These are phyloP conservation scores for Microctonus aethiopoides DNA, from an alignment of 2,888 invertebrate genomes.

Conservation along the genomic window DNA sequence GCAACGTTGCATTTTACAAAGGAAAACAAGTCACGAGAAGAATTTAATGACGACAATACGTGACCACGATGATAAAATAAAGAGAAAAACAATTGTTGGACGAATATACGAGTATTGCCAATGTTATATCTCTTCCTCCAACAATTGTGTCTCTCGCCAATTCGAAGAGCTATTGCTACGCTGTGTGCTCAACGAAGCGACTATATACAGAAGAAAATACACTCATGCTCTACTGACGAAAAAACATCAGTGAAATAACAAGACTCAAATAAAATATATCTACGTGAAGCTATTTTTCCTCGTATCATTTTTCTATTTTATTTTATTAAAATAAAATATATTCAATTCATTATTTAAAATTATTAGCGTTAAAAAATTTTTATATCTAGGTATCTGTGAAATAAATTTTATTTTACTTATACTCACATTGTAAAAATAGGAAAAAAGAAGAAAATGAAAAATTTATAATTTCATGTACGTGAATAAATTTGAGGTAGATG, in stretches of 20 bases:
- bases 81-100: slow-evolving; percentile 20
- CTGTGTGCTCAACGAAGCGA: background rate
- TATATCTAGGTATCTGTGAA: too few species aligned
- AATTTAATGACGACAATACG: slow-evolving; percentile 10
- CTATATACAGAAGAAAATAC: slow-evolving; percentile 20
- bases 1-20: background rate
- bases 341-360: background rate
- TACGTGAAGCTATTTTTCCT: slow-evolving; percentile 16
- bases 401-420: too few species aligned
- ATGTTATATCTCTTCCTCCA: background rate
- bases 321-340: background rate
- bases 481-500: background rate
- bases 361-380: too few species aligned
- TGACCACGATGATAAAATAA: slow-evolving; percentile 25
- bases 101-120: background rate
- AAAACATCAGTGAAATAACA: slow-evolving; percentile 23
- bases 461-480: too few species aligned
- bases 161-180: background rate
- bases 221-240: slow-evolving; percentile 9
- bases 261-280: slow-evolving; percentile 11
- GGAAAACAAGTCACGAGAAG: background rate
- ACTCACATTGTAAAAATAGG: too few species aligned
- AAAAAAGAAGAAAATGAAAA: too few species aligned
- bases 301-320: background rate
- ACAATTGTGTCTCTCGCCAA: background rate